Percentiles rank a stretch among this genome's conserved stretches.
phyloP scores from a whole-genome alignment of 2,113 vertebrate genomes.

The Ancistrus triradiatus region DNA sequence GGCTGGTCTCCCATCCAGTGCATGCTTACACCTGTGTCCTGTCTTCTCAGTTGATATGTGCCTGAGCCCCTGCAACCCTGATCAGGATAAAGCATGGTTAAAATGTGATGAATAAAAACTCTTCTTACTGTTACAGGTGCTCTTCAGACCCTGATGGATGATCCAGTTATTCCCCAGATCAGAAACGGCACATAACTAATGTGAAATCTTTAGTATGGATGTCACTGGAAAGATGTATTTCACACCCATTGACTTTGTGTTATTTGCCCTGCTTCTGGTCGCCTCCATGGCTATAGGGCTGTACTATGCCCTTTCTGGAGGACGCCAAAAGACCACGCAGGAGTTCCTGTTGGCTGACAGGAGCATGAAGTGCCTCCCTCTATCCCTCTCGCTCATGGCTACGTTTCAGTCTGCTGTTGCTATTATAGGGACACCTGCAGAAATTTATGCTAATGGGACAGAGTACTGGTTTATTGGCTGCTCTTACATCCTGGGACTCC shows the following conservation, averaged over 20 bases:
- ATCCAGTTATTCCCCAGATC: not conserved
- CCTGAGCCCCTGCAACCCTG: no score
- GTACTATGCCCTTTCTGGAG: constrained; percentile 81
- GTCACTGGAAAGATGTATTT: constrained; percentile 66
- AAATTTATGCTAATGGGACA: constrained; percentile 83
- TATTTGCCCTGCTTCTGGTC: constrained; percentile 78
- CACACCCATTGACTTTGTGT: constrained; percentile 74
- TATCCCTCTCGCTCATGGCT: constrained; percentile 86
- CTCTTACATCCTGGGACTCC: constrained; percentile 83
- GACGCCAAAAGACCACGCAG: constrained; percentile 79
- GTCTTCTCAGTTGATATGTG: no score
- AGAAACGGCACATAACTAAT: not conserved
- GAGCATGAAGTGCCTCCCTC: constrained; percentile 81
- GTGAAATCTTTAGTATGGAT: constrained; percentile 50
- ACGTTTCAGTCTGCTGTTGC: constrained; percentile 94
- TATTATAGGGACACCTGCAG: constrained; percentile 81
- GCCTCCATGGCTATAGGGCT: constrained; percentile 83
- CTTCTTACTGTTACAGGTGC: not conserved
- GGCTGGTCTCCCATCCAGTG: no score
- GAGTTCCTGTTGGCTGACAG: constrained; percentile 87
- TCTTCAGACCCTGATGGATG: constrained; percentile 4
- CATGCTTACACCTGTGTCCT: no score
- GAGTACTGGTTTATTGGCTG: constrained; percentile 96
- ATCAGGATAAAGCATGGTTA: no score
- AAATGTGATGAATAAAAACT: not conserved